Conservation (phyloP, 2,797 vertebrate species). For the Champsocephalus gunnari region DNA sequence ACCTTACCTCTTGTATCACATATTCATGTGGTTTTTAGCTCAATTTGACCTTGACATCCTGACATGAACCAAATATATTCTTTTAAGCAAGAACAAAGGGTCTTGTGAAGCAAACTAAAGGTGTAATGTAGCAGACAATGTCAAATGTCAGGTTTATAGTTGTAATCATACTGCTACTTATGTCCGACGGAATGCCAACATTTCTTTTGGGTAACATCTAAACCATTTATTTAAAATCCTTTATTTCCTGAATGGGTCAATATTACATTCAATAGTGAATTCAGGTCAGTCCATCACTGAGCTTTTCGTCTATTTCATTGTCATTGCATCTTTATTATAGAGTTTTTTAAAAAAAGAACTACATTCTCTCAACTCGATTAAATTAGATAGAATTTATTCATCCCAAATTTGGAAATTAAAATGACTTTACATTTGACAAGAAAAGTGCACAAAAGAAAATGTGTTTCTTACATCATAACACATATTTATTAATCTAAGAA, state of each 20-base stretch:
- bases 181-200: not conserved
- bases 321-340: not conserved
- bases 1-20: constrained; percentile 43
- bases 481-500: not conserved
- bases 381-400: too few relatives aligned
- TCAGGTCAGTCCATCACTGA: not conserved
- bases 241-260: too few relatives aligned
- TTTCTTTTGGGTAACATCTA: not conserved
- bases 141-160: not conserved
- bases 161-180: not conserved
- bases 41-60: constrained; percentile 16
- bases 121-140: not conserved
- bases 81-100: constrained; percentile 16
- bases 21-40: constrained; percentile 15
- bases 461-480: not conserved
- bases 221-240: not conserved
- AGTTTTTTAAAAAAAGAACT: not conserved
- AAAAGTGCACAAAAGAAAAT: not conserved
- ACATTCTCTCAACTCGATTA: not conserved
- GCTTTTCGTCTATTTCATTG: not conserved
- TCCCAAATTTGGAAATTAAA: not conserved
- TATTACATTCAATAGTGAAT: not conserved
- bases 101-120: constrained; percentile 24
- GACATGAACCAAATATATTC: constrained; percentile 39
- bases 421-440: not conserved